These are phyloP conservation scores for Aleiodes testaceus DNA, from an alignment of 2,888 invertebrate species.

Conservation along the genomic window DNA sequence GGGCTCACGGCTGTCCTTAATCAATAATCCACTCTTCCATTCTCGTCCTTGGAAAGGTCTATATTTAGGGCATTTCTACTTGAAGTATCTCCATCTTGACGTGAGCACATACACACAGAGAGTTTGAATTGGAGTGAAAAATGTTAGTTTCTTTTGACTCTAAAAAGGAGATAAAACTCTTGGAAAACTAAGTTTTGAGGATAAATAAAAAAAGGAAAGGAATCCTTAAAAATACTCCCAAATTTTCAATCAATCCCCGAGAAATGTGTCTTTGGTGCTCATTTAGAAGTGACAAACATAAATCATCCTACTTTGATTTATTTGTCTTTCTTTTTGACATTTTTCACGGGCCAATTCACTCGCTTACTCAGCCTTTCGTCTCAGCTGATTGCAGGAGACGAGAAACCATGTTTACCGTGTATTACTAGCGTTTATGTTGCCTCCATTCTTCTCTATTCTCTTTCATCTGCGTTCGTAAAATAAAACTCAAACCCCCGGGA, in stretches of 20 bases:
- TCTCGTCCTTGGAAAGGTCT: slow-evolving; percentile 12
- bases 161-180: slow-evolving; percentile 7
- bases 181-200: not conserved
- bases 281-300: slow-evolving; percentile 24
- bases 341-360: slow-evolving; percentile 66
- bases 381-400: slow-evolving; percentile 18
- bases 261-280: not conserved
- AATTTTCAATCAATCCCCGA: slow-evolving; percentile 21
- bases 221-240: slow-evolving; percentile 15
- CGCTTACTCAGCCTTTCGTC: slow-evolving; percentile 54
- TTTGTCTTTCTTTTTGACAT: slow-evolving; percentile 64
- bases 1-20: slow-evolving; percentile 54
- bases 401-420: slow-evolving; percentile 29
- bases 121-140: slow-evolving; percentile 18
- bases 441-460: slow-evolving; percentile 3
- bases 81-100: slow-evolving; percentile 30
- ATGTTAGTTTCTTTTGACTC: slow-evolving; percentile 6
- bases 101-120: slow-evolving; percentile 5
- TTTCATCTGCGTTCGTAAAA: not conserved
- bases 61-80: slow-evolving; percentile 6
- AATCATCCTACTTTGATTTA: slow-evolving; percentile 53
- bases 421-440: slow-evolving; percentile 24
- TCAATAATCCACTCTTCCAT: slow-evolving; percentile 59
- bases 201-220: not conserved
- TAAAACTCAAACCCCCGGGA: not conserved